Percentiles rank a stretch among this genome's conserved stretches.
Conservation (phyloP, 2,888 invertebrate genomes). For the Tinea pellionella region DNA sequence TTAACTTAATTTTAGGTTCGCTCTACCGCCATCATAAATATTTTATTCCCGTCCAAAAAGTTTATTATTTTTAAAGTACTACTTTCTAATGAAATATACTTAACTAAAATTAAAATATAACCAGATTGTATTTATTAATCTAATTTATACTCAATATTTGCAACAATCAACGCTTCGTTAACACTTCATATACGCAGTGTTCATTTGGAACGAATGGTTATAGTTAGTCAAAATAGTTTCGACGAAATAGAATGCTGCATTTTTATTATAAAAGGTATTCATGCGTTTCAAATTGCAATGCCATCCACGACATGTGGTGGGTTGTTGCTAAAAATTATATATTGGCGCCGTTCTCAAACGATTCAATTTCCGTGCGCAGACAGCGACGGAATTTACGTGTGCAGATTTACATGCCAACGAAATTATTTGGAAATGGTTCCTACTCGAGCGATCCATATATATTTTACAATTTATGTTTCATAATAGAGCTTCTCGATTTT, state of each 20-base stretch:
- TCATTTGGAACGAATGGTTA: no score
- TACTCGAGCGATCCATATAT: conserved; percentile 45
- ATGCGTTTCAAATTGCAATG: conserved; percentile 5
- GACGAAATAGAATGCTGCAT: neutral
- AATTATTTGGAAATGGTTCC: conserved; percentile 62
- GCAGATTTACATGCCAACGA: conserved; percentile 62
- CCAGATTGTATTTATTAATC: no score
- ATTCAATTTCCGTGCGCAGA: conserved; percentile 67
- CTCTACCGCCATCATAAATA: neutral
- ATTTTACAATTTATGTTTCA: conserved; percentile 37
- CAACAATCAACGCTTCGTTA: no score
- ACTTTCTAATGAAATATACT: no score
- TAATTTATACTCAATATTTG: no score
- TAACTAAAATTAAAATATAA: no score
- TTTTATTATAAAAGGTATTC: conserved; percentile 2
- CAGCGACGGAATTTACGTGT: conserved; percentile 64
- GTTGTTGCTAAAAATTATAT: conserved; percentile 40
- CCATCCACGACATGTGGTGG: conserved; percentile 19
- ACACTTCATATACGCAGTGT: no score
- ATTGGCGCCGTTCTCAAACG: conserved; percentile 58
- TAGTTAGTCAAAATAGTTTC: neutral
- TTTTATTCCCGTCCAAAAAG: neutral
- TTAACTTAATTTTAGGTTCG: neutral
- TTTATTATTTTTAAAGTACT: no score
- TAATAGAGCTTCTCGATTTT: neutral